phyloP scores from a whole-genome alignment of 2,113 vertebrate genomes.

The Cynopterus brachyotis region DNA sequence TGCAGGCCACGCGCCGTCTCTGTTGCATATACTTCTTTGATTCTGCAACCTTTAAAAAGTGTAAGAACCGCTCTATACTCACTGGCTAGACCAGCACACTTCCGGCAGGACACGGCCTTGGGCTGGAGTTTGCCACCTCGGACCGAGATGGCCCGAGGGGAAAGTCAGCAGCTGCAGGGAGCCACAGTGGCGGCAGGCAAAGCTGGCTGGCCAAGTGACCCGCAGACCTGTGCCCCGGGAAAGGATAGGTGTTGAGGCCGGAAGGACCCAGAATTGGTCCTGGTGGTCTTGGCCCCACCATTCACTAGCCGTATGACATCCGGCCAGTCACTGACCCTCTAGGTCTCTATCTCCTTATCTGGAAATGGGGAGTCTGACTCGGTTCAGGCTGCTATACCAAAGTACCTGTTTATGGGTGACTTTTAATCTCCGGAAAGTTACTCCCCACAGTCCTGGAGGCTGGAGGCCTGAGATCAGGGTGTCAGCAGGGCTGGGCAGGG shows the following conservation, averaged over 20 bases:
- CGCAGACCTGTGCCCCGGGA: fast-evolving
- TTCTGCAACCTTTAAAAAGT: neutral
- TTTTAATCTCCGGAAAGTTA: neutral
- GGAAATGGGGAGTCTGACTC: neutral
- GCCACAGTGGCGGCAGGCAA: neutral
- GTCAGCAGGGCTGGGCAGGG: too few relatives aligned
- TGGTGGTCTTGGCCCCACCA: neutral
- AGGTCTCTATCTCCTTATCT: neutral
- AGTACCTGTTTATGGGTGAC: neutral
- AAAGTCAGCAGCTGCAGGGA: neutral
- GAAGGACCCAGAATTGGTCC: neutral
- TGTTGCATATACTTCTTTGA: neutral
- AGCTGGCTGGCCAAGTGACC: too few relatives aligned
- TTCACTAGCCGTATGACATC: neutral
- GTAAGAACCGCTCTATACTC: neutral
- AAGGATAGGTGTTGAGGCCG: too few relatives aligned
- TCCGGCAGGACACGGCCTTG: fast-evolving
- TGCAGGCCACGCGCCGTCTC: neutral
- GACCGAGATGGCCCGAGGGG: neutral
- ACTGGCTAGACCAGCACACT: fast-evolving
- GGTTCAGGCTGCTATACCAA: neutral
- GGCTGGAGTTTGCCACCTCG: neutral
- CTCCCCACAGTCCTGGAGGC: neutral
- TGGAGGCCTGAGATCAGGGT: neutral
- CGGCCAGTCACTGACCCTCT: neutral